Conservation (phyloP, 2,888 invertebrate genomes). For the Amblyteles armatorius region DNA sequence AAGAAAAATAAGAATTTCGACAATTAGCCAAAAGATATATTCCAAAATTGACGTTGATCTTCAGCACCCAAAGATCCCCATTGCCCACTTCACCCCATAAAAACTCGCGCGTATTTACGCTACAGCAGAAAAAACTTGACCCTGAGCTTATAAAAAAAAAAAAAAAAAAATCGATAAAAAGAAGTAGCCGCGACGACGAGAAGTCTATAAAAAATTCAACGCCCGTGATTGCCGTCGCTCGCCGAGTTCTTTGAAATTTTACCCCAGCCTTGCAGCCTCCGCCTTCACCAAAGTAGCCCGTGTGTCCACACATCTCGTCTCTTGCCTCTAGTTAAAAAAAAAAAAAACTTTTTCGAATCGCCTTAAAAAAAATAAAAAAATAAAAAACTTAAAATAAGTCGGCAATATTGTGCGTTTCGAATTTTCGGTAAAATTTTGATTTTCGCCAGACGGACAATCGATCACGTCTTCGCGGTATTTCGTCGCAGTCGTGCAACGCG, state of each 20-base stretch:
- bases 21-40: too few relatives aligned
- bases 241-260: constrained; percentile 44
- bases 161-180: constrained; percentile 22
- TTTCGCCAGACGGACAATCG: background rate
- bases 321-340: background rate
- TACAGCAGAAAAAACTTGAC: too few relatives aligned
- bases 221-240: constrained; percentile 50
- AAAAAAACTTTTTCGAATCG: background rate
- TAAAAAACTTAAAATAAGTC: background rate
- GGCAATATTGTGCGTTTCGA: too few relatives aligned
- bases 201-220: constrained; percentile 57
- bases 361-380: background rate
- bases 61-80: too few relatives aligned
- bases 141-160: background rate
- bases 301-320: background rate
- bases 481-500: constrained; percentile 13
- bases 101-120: too few relatives aligned
- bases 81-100: too few relatives aligned
- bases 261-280: constrained; percentile 34
- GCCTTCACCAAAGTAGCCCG: background rate
- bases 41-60: too few relatives aligned
- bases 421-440: background rate
- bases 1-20: too few relatives aligned
- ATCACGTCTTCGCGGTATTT: background rate
- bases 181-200: constrained; percentile 11